These are phyloP conservation scores for Eulimnadia texana DNA, from an alignment of 1,140 invertebrate species.

Conservation along the genomic window DNA sequence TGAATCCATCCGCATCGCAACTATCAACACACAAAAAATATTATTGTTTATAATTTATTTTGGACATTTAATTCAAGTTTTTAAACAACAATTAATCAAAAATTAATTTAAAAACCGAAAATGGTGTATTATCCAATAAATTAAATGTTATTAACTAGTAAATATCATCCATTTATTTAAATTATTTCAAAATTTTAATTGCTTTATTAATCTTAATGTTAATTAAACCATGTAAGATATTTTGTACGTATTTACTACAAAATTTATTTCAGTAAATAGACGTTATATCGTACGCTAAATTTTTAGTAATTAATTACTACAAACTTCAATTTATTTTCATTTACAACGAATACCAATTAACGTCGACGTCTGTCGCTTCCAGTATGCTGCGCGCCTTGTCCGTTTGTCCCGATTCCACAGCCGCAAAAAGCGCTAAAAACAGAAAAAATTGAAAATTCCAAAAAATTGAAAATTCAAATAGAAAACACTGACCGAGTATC, in stretches of 20 bases:
- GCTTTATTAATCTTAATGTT: too few species aligned
- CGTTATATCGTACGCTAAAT: neutral
- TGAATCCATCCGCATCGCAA: slow-evolving; percentile 73
- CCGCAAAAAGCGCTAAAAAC: slow-evolving; percentile 56
- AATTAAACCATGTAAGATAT: too few species aligned
- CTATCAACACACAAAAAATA: slow-evolving; percentile 24
- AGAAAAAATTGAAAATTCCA: slow-evolving; percentile 30
- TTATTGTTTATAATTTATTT: too few species aligned
- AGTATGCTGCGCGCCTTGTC: slow-evolving; percentile 78
- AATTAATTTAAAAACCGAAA: neutral
- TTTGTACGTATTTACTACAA: too few species aligned
- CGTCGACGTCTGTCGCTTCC: slow-evolving; percentile 75
- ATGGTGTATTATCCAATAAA: too few species aligned
- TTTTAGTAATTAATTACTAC: slow-evolving; percentile 4
- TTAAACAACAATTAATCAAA: slow-evolving; percentile 11
- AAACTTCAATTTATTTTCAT: slow-evolving; percentile 3
- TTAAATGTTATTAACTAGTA: too few species aligned
- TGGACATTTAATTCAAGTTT: too few species aligned
- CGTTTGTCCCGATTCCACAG: slow-evolving; percentile 81
- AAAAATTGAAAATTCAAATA: slow-evolving; percentile 16
- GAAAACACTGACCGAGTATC: slow-evolving; percentile 17
- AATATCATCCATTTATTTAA: neutral
- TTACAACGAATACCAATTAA: slow-evolving; percentile 93
- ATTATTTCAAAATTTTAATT: neutral
- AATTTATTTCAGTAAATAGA: too few species aligned